phyloP scores from a whole-genome alignment of 2,113 vertebrate genomes.

The Grammomys dolichurus region DNA sequence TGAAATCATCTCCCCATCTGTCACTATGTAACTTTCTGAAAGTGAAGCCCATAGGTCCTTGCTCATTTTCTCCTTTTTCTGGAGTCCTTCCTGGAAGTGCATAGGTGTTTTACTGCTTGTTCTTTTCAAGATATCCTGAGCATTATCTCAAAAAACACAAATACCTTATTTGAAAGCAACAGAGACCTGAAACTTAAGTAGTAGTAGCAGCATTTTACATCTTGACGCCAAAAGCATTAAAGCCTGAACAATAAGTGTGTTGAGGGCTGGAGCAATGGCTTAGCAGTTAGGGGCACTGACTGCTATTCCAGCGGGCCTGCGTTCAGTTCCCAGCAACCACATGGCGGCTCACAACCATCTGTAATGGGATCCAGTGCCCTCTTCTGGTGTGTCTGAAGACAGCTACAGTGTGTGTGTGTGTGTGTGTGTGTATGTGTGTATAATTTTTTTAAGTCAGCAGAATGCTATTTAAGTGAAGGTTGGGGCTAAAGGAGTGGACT shows the following conservation, averaged over 20 bases:
- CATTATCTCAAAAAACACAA: neutral
- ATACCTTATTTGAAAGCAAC: neutral
- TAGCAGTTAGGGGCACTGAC: too few relatives aligned
- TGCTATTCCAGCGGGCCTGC: too few relatives aligned
- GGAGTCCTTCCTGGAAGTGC: neutral
- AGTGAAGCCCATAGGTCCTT: neutral
- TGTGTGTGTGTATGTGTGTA: too few relatives aligned
- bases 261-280: too few relatives aligned
- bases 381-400: too few relatives aligned
- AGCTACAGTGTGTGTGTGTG: too few relatives aligned
- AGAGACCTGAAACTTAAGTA: neutral
- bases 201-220: neutral
- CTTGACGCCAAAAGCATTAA: neutral
- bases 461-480: neutral
- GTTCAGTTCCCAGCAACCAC: too few relatives aligned
- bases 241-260: conserved; percentile 8
- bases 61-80: neutral
- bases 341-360: too few relatives aligned
- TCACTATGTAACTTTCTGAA: neutral
- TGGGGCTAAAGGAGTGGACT: neutral
- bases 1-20: neutral
- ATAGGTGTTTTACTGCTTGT: neutral
- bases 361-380: too few relatives aligned
- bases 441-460: neutral
- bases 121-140: neutral